Percentiles rank a stretch among this genome's conserved stretches.
These are phyloP conservation scores for Sebastiscus tertius DNA, from an alignment of 2,797 vertebrate species.

Conservation along the genomic window DNA sequence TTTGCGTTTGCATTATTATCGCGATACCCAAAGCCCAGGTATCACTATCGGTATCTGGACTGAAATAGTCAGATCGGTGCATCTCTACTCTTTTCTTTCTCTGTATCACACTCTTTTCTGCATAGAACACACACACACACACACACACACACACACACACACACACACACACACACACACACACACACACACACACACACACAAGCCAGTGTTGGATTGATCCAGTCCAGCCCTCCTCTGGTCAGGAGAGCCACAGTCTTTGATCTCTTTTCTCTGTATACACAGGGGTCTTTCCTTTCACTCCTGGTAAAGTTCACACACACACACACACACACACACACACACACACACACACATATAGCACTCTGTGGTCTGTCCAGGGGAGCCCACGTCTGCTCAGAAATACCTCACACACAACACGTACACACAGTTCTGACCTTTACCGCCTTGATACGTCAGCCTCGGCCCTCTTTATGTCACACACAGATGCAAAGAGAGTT, in stretches of 20 bases:
- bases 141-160: neutral
- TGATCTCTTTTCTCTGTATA: slow-evolving; percentile 58
- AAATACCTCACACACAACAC: slow-evolving; percentile 27
- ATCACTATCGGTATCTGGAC: too few species aligned
- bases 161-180: too few species aligned
- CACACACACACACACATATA: slow-evolving; percentile 11
- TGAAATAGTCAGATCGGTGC: too few species aligned
- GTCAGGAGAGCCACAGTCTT: slow-evolving; percentile 57
- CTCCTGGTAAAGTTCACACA: slow-evolving; percentile 54
- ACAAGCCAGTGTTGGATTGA: slow-evolving; percentile 42
- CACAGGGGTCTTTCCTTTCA: slow-evolving; percentile 61
- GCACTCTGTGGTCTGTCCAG: slow-evolving; percentile 15
- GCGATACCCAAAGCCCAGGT: too few species aligned
- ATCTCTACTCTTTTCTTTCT: neutral
- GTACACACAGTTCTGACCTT: slow-evolving; percentile 40
- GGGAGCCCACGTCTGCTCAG: slow-evolving; percentile 7
- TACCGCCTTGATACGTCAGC: slow-evolving; percentile 21
- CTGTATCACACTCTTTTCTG: slow-evolving; percentile 6
- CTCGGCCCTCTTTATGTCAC: neutral
- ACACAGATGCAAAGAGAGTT: neutral
- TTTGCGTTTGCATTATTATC: too few species aligned
- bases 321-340: slow-evolving; percentile 12
- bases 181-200: neutral
- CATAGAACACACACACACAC: slow-evolving; percentile 12
- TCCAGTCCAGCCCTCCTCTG: slow-evolving; percentile 38